These are phyloP conservation scores for Danaus chrysippus DNA, from an alignment of 2,888 invertebrate genomes.

Conservation along the genomic window DNA sequence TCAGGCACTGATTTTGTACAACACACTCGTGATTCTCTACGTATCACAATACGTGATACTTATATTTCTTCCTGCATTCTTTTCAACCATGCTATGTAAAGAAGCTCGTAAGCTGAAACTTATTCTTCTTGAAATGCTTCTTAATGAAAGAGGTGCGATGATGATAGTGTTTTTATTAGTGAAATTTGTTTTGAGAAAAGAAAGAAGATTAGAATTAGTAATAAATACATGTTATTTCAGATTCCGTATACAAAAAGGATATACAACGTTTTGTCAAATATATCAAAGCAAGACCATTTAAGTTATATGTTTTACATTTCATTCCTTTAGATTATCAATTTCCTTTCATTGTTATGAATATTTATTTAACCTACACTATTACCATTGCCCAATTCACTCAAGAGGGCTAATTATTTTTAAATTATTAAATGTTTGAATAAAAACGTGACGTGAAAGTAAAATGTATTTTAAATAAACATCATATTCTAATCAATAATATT, in stretches of 20 bases:
- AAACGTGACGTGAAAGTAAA: too few species aligned
- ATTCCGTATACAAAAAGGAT: slow-evolving; percentile 8
- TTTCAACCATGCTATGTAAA: slow-evolving; percentile 4
- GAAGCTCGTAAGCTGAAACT: slow-evolving; percentile 19
- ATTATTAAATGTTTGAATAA: background rate
- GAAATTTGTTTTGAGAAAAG: background rate
- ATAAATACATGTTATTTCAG: slow-evolving; percentile 14
- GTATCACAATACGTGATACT: slow-evolving; percentile 9
- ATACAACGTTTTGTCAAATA: slow-evolving; percentile 21
- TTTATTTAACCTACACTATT: slow-evolving; percentile 29
- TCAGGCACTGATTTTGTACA: background rate
- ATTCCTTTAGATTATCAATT: slow-evolving; percentile 25
- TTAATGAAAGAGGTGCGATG: slow-evolving; percentile 14
- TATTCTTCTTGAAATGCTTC: slow-evolving; percentile 15
- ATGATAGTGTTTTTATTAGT: background rate
- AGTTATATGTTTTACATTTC: slow-evolving; percentile 21
- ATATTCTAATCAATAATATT: too few species aligned
- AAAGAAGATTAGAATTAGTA: too few species aligned
- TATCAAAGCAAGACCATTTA: slow-evolving; percentile 26
- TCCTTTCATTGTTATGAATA: slow-evolving; percentile 19
- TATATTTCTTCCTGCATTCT: slow-evolving; percentile 15
- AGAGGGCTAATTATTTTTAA: background rate
- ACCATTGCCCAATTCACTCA: slow-evolving; percentile 12
- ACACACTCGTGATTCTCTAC: slow-evolving; percentile 4
- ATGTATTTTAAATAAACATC: too few species aligned